These are phyloP conservation scores for Copsychus sechellarum DNA, from an alignment of 2,113 vertebrate genomes.

Conservation along the genomic window DNA sequence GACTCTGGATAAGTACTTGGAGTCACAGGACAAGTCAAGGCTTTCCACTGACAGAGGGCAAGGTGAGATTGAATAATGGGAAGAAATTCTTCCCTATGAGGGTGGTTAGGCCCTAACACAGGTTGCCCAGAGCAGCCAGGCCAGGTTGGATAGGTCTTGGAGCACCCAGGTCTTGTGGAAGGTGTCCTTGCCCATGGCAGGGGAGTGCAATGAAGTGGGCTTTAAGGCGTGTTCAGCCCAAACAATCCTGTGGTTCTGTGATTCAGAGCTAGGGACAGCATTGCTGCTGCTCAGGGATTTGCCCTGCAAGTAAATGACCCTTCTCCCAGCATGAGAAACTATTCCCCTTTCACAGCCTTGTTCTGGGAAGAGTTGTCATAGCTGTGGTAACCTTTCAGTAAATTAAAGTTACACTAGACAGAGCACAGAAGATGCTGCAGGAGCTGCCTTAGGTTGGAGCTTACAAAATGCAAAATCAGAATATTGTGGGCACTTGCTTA, in stretches of 20 bases:
- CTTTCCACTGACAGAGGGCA: neutral
- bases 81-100: neutral
- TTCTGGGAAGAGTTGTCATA: neutral
- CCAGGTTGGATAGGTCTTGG: neutral
- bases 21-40: neutral
- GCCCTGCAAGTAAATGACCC: neutral
- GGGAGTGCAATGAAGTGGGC: neutral
- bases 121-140: neutral
- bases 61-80: neutral
- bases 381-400: neutral
- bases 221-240: neutral
- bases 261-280: neutral
- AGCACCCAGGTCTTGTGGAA: neutral
- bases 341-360: neutral
- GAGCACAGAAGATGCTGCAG: neutral
- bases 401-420: neutral
- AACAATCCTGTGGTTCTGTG: neutral
- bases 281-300: neutral
- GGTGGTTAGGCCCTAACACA: neutral
- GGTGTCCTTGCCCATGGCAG: neutral
- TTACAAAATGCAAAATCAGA: neutral
- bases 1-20: neutral
- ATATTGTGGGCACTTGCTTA: neutral
- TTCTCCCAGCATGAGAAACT: neutral
- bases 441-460: neutral